A percentile compares a stretch with the other conserved stretches of the same genome.
phyloP scores from a whole-genome alignment of 2,888 invertebrate genomes.

The Pediacus dermestoides region DNA sequence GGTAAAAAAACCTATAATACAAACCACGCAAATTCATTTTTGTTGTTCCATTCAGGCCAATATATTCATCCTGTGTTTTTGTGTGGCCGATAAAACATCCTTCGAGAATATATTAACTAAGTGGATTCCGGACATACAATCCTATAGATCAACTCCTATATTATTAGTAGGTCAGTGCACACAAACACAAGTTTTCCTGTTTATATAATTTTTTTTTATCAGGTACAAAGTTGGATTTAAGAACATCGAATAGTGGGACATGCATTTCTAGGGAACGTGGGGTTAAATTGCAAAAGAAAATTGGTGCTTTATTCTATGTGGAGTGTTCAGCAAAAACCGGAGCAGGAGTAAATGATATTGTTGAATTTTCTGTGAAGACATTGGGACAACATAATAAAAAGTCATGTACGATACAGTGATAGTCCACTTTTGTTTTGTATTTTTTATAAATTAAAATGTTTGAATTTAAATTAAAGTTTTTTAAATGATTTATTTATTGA shows the following conservation, averaged over 20 bases:
- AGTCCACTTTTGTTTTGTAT: too few species aligned
- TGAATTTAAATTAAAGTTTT: too few species aligned
- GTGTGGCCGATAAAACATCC: constrained; percentile 25
- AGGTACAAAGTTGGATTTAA: constrained; percentile 31
- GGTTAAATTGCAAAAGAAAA: constrained; percentile 23
- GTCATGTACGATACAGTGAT: constrained; percentile 16
- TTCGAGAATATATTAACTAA: constrained; percentile 27
- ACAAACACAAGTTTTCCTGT: too few species aligned
- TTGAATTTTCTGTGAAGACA: too few species aligned
- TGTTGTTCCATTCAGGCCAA: constrained; percentile 21
- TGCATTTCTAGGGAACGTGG: constrained; percentile 18
- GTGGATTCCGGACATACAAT: constrained; percentile 28
- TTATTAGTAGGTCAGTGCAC: constrained; percentile 28
- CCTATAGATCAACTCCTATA: constrained; percentile 21
- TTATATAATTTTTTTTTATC: constrained; percentile 17
- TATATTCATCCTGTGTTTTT: constrained; percentile 31
- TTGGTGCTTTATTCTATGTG: constrained; percentile 25
- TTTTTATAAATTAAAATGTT: too few species aligned
- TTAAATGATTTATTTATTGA: too few species aligned
- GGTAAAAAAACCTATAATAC: constrained; percentile 15
- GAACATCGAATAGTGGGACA: constrained; percentile 7
- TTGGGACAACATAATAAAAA: constrained; percentile 9
- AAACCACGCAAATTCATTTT: neutral
- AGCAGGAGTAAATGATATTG: constrained; percentile 25
- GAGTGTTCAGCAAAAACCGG: constrained; percentile 32